These are phyloP conservation scores for Theonella swinhoei DNA, from an alignment of 37 sponge, comb jelly and placozoan species.

Conservation along the genomic window DNA sequence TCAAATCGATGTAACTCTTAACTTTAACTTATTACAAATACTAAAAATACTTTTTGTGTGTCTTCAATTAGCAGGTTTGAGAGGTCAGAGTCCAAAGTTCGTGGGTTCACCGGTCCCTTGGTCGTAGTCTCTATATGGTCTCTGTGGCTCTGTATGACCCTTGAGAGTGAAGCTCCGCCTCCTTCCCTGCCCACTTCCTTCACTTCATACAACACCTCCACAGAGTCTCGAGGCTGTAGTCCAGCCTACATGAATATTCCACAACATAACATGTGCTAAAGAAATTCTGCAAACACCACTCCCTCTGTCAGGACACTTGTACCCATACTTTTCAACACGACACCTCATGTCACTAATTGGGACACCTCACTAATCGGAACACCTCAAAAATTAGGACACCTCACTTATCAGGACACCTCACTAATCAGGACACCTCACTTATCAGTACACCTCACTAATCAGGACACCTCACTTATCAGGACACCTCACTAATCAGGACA, in stretches of 20 bases:
- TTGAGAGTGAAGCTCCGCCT: constrained; percentile 19
- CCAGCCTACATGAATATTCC: constrained; percentile 54
- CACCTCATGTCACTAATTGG: too few relatives aligned
- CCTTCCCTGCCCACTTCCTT: constrained; percentile 14
- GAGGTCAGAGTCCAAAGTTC: constrained; percentile 1
- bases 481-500: too few relatives aligned
- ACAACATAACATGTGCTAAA: background rate
- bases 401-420: too few relatives aligned
- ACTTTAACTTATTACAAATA: background rate
- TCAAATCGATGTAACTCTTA: background rate
- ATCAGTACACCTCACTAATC: too few relatives aligned
- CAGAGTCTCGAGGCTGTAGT: constrained; percentile 72
- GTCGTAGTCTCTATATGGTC: constrained; percentile 74
- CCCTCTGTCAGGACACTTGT: background rate
- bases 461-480: too few relatives aligned
- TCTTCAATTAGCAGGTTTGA: constrained; percentile 44
- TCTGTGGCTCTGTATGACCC: constrained; percentile 51
- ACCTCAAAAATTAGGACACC: too few relatives aligned
- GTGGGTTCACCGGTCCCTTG: constrained; percentile 56
- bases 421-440: too few relatives aligned
- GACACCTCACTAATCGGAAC: too few relatives aligned
- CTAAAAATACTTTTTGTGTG: constrained; percentile 60
- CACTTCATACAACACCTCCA: constrained; percentile 63
- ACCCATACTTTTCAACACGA: too few relatives aligned
- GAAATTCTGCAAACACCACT: background rate